phyloP scores from a whole-genome alignment of 2,888 invertebrate genomes.

The Schizaphis graminum region DNA sequence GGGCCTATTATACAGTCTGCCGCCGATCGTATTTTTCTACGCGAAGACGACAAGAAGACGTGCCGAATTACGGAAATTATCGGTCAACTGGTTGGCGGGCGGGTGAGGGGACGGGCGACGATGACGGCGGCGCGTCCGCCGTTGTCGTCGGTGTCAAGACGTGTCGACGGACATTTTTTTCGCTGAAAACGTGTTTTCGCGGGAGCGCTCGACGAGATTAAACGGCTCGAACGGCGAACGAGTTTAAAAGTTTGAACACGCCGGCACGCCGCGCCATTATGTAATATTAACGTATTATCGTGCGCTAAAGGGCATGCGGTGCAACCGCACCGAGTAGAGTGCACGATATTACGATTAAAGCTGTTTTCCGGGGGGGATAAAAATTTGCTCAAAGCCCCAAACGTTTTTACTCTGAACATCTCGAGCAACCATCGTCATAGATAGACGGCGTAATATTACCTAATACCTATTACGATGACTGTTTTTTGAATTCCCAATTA shows the following conservation, averaged over 20 bases:
- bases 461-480: too few species aligned
- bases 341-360: background rate
- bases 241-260: background rate
- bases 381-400: background rate
- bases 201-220: background rate
- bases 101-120: background rate
- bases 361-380: background rate
- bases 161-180: background rate
- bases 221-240: background rate
- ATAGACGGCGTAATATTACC: background rate
- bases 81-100: accelerated
- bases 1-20: background rate
- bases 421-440: too few species aligned
- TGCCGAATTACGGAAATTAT: background rate
- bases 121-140: background rate
- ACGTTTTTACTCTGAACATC: background rate
- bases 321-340: background rate
- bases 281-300: background rate
- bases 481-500: background rate
- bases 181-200: background rate
- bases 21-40: background rate
- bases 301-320: background rate
- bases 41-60: background rate
- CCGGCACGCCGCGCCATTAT: background rate
- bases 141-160: background rate